These are phyloP conservation scores for Prosopocoilus inquinatus DNA, from an alignment of 2,888 invertebrate genomes.

Conservation along the genomic window DNA sequence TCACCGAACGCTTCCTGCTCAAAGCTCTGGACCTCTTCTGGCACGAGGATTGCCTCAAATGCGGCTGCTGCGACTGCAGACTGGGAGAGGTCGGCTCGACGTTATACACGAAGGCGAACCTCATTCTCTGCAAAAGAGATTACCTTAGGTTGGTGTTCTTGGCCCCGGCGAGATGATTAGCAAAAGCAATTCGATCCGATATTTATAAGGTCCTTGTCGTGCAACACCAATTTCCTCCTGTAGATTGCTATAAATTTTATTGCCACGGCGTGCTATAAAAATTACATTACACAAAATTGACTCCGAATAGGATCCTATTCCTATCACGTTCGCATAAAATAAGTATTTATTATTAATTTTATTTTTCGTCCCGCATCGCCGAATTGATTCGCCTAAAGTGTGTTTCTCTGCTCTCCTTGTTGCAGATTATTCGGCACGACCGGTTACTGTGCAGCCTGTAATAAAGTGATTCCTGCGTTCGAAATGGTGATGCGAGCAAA, in stretches of 20 bases:
- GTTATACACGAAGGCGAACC: conserved; percentile 85
- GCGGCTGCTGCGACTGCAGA: conserved; percentile 88
- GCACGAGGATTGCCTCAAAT: conserved; percentile 93
- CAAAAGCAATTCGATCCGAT: conserved; percentile 35
- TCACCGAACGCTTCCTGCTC: conserved; percentile 77
- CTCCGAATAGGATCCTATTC: conserved; percentile 39
- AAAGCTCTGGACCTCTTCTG: conserved; percentile 87
- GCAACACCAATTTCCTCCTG: conserved; percentile 40
- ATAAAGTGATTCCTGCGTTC: conserved; percentile 90
- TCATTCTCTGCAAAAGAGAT: conserved; percentile 87
- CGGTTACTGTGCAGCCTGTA: conserved; percentile 88
- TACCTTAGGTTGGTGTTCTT: conserved; percentile 72
- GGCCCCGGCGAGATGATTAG: conserved; percentile 35
- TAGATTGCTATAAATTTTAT: conserved; percentile 48
- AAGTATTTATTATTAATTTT: conserved; percentile 24
- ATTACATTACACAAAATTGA: conserved; percentile 48
- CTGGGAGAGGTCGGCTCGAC: conserved; percentile 92
- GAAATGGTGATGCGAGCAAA: conserved; percentile 95
- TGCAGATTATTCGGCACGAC: conserved; percentile 84
- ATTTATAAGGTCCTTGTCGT: conserved; percentile 44
- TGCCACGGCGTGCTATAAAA: conserved; percentile 45
- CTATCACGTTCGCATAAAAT: conserved; percentile 28
- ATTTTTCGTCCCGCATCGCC: conserved; percentile 8
- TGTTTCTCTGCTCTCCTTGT: conserved; percentile 14
- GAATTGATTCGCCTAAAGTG: conserved; percentile 1